phyloP scores from a whole-genome alignment of 2,888 invertebrate genomes.

The Lepeophtheirus nordmannii region DNA sequence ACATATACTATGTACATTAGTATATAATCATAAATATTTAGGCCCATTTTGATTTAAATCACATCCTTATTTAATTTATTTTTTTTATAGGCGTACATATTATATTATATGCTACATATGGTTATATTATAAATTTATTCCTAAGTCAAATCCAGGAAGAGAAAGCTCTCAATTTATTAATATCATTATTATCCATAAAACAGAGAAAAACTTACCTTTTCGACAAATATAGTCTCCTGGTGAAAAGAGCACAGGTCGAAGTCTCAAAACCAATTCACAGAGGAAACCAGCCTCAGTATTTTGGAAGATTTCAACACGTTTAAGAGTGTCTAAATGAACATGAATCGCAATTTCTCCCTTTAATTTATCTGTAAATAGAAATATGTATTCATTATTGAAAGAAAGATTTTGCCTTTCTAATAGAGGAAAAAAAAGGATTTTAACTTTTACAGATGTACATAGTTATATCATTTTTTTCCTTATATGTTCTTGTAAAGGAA shows the following conservation, averaged over 20 bases:
- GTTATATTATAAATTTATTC: too few relatives aligned
- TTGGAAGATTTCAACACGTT: slow-evolving; percentile 95
- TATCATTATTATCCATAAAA: too few relatives aligned
- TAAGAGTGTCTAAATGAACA: slow-evolving; percentile 92
- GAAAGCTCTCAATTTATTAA: too few relatives aligned
- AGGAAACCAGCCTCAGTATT: slow-evolving; percentile 97
- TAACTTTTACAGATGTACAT: slow-evolving; percentile 91
- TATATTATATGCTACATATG: too few relatives aligned
- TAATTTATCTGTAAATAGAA: slow-evolving; percentile 55
- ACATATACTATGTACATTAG: too few relatives aligned
- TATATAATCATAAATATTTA: too few relatives aligned
- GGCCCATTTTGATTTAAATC: too few relatives aligned
- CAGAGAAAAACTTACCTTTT: slow-evolving; percentile 56
- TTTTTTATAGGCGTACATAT: too few relatives aligned
- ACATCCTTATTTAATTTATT: too few relatives aligned
- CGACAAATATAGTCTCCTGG: slow-evolving; percentile 97
- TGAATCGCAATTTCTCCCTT: slow-evolving; percentile 99
- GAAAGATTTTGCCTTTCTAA: not conserved
- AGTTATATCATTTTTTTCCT: slow-evolving; percentile 86
- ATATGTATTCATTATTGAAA: slow-evolving; percentile 11
- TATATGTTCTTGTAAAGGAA: slow-evolving; percentile 42
- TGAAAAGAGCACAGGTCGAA: slow-evolving; percentile 88
- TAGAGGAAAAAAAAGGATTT: slow-evolving; percentile 37
- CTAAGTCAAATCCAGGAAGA: too few relatives aligned
- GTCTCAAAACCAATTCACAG: slow-evolving; percentile 82